Conservation (phyloP, 2,797 vertebrate genomes). For the Natrix natrix region DNA sequence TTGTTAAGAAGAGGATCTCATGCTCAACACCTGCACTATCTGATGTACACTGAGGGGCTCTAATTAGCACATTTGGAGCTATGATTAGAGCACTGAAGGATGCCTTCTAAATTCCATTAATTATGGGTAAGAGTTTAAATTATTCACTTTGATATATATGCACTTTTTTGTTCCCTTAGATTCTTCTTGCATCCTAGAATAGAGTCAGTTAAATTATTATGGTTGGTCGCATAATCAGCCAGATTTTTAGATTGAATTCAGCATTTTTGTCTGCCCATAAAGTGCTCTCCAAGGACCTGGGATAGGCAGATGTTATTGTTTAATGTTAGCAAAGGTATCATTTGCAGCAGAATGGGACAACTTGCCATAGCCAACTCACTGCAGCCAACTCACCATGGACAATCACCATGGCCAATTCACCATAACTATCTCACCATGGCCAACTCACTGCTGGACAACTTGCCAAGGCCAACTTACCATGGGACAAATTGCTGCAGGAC, state of each 20-base stretch:
- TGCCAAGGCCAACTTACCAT: neutral
- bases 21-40: conserved; percentile 66
- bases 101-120: conserved; percentile 73
- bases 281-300: neutral
- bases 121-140: conserved; percentile 77
- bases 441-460: neutral
- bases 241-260: neutral
- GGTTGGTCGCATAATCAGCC: neutral
- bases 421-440: no score
- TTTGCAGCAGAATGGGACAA: neutral
- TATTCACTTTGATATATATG: conserved; percentile 71
- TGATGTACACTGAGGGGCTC: conserved; percentile 67
- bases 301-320: neutral
- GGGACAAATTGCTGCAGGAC: neutral
- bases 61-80: conserved; percentile 73
- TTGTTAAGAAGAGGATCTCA: conserved; percentile 44
- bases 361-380: neutral
- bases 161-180: conserved; percentile 68
- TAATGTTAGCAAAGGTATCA: neutral
- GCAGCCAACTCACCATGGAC: neutral
- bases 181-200: conserved; percentile 67
- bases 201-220: conserved; percentile 62
- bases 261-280: neutral
- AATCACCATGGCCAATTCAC: neutral
- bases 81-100: conserved; percentile 73